Evolutionary conservation across 2,888 invertebrate species (phyloP).

Genomic region (Acronicta alni): DNA sequence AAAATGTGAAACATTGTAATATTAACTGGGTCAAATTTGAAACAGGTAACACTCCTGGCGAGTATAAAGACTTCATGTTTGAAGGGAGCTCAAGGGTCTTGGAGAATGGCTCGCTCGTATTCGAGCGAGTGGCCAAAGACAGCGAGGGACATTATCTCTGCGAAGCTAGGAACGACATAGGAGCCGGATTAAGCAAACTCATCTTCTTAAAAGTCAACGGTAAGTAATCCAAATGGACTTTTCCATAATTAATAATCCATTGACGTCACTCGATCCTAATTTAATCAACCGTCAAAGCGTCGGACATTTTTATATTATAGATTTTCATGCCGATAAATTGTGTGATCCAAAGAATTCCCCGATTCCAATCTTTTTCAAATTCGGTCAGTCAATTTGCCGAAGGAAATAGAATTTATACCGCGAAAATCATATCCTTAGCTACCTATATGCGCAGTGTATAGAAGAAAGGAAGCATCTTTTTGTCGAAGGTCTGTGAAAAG

Average conservation of each 20-base stretch:
- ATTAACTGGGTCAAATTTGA: conserved; percentile 54
- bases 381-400: conserved; percentile 49
- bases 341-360: conserved; percentile 31
- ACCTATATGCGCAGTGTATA: conserved; percentile 58
- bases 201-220: conserved; percentile 97
- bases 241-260: conserved; percentile 26
- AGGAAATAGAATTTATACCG: conserved; percentile 62
- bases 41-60: conserved; percentile 91
- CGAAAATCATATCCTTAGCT: conserved; percentile 51
- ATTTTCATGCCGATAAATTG: conserved; percentile 45
- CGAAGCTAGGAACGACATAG: conserved; percentile 97
- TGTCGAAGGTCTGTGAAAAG: conserved; percentile 77
- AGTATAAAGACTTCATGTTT: conserved; percentile 95
- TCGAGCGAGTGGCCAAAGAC: conserved; percentile 95
- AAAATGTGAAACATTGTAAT: conserved; percentile 57
- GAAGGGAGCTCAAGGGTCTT: conserved; percentile 93
- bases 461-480: conserved; percentile 68
- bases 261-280: conserved; percentile 6
- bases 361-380: conserved; percentile 55
- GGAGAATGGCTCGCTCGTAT: conserved; percentile 95
- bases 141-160: conserved; percentile 97
- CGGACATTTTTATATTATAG: conserved; percentile 28
- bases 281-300: conserved; percentile 8
- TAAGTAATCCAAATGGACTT: conserved; percentile 79
- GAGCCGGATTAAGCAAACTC: conserved; percentile 97